Evolutionary conservation across 2,797 vertebrate species (phyloP).

Genomic region (Pseudotriccus pelzelni): DNA sequence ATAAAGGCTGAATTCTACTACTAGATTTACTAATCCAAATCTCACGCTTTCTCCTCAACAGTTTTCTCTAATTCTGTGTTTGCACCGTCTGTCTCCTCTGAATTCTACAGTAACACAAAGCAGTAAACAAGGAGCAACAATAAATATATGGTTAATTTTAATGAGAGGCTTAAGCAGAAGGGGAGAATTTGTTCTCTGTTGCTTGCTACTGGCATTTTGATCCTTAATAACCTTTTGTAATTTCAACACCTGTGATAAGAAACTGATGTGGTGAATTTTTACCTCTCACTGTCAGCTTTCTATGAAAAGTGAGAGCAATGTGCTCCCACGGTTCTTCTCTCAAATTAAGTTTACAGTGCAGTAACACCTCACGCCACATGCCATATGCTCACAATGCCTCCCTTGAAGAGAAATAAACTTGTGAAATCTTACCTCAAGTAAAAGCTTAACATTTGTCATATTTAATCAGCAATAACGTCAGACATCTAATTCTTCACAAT

Average conservation of each 20-base stretch:
- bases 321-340: neutral
- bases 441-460: constrained; percentile 52
- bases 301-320: constrained; percentile 1
- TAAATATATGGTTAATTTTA: neutral
- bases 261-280: neutral
- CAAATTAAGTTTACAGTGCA: neutral
- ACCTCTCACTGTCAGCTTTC: neutral
- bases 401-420: constrained; percentile 50
- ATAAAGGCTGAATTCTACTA: neutral
- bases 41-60: neutral
- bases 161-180: neutral
- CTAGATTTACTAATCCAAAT: neutral
- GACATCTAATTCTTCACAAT: constrained; percentile 43
- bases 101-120: neutral
- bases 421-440: constrained; percentile 56
- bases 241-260: neutral
- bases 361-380: neutral
- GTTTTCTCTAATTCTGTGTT: neutral
- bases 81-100: neutral
- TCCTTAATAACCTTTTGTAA: neutral
- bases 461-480: constrained; percentile 66
- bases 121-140: neutral
- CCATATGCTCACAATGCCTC: constrained; percentile 1
- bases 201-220: neutral
- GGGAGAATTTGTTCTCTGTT: neutral